Base-by-base conservation (phyloP, 2,888 invertebrate genomes). In the Mongoloraphidia duomilia region DNA sequence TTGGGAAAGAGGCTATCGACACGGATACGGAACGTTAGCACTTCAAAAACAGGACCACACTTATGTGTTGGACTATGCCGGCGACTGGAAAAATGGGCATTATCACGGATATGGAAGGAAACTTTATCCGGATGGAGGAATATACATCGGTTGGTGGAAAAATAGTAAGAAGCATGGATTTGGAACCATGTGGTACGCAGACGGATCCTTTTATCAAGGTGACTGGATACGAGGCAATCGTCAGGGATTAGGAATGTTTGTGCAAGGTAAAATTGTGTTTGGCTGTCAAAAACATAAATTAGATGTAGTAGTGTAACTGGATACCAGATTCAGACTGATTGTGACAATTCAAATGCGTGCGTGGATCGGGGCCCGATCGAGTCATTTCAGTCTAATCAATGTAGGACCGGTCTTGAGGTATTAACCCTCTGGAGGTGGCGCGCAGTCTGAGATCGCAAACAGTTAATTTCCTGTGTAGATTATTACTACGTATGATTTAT, bases 131-230 rank as follows among this genome's bases (percentile, higher is more conserved):
- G 74, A 79, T 51, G 76, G 75, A 1, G 72, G 74, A 53, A 72
- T 75, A 13, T 82, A 79, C 60, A 71, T 77, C 50, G 82, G 82
- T 0, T 71, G 70, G 55, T 73, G 72, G 64, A 67, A 66, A 51
- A 61, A 65, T 39, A 73, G 73, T 1, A 63, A 67, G 50, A 65
- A 73, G 34, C 68, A 76, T 13, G 80, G 80, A 1, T 76, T 72
- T 52, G 81, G 80, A 2, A 72, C 73, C 57, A 74, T 78, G 70
- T 80, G 78, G 77, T 77, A 76, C 55, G 57, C 61, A 0, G 65
- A 78, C 56, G 74, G 75, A 0, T 71, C 73, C 1, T 73, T 73
- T 57, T 82, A 80, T 53, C 75, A 75, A 44, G 82, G 82, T 0
- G 71, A 73, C 52, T 82, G 79, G 79, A 62, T 62, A 9, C 66